Evolutionary conservation across 2,888 invertebrate genomes (phyloP).

Genomic region (Agrotis exclamationis): DNA sequence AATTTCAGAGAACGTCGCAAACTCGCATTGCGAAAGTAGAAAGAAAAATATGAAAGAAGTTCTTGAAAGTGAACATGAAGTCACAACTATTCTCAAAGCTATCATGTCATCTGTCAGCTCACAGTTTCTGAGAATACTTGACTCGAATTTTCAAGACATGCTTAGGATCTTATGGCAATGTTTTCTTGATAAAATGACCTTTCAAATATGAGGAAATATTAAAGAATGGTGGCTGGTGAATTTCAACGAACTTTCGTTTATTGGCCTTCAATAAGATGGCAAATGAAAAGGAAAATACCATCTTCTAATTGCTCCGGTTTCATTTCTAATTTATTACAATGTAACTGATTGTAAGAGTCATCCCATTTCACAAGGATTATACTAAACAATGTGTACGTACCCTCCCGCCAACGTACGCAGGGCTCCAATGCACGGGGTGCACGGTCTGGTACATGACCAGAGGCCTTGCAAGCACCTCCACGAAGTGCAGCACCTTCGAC

Average conservation of each 20-base stretch:
- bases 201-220: too few relatives aligned
- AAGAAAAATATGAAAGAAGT: not conserved
- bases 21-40: too few relatives aligned
- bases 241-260: not conserved
- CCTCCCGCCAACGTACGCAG: slow-evolving; percentile 96
- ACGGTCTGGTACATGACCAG: slow-evolving; percentile 98
- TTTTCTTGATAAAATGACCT: too few relatives aligned
- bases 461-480: slow-evolving; percentile 98
- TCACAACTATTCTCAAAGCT: not conserved
- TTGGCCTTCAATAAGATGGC: not conserved
- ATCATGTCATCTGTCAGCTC: not conserved
- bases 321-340: not conserved
- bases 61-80: not conserved
- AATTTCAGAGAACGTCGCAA: not conserved
- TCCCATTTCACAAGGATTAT: not conserved
- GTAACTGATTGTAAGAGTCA: not conserved
- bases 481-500: slow-evolving; percentile 98
- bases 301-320: not conserved
- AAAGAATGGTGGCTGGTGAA: too few relatives aligned
- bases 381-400: slow-evolving; percentile 86
- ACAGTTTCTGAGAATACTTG: not conserved
- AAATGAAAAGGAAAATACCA: not conserved
- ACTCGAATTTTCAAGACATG: not conserved
- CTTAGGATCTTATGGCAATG: too few relatives aligned
- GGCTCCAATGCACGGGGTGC: slow-evolving; percentile 98